These are phyloP conservation scores for Pelodytes ibericus DNA, from an alignment of 2,797 vertebrate species.

Conservation along the genomic window DNA sequence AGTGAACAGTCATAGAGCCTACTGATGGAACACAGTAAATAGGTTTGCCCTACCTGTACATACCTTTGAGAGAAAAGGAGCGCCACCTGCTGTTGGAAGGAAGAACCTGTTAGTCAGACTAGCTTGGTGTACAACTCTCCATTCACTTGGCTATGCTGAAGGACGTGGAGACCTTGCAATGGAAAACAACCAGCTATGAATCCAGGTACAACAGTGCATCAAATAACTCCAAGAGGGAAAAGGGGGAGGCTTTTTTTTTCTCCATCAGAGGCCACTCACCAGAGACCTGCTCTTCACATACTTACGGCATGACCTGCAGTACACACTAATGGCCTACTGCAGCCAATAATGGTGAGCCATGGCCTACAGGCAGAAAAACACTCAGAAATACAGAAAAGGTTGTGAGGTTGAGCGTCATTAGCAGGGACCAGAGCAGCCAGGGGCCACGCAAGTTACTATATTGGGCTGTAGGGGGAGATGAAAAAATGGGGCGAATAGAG, in stretches of 20 bases:
- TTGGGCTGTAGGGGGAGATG: background rate
- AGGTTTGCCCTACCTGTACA: slow-evolving; percentile 68
- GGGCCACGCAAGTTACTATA: background rate
- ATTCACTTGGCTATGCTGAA: slow-evolving; percentile 68
- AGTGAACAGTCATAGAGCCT: slow-evolving; percentile 72
- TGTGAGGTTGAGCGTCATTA: slow-evolving; percentile 37
- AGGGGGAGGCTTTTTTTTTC: too few relatives aligned
- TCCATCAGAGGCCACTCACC: slow-evolving; percentile 88
- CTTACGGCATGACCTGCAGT: slow-evolving; percentile 92
- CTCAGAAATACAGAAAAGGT: slow-evolving; percentile 80
- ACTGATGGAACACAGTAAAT: slow-evolving; percentile 57
- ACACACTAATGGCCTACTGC: slow-evolving; percentile 93
- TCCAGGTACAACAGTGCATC: slow-evolving; percentile 67
- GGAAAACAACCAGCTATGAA: slow-evolving; percentile 74
- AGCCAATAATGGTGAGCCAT: slow-evolving; percentile 90
- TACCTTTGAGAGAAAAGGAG: slow-evolving; percentile 70
- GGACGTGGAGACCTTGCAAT: slow-evolving; percentile 84
- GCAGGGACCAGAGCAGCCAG: slow-evolving; percentile 3
- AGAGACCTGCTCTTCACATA: slow-evolving; percentile 87
- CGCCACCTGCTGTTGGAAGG: slow-evolving; percentile 74
- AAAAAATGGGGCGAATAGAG: background rate
- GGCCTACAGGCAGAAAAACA: slow-evolving; percentile 91
- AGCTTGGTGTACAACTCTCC: slow-evolving; percentile 72
- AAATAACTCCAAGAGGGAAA: slow-evolving; percentile 61
- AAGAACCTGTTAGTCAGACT: slow-evolving; percentile 78